Evolutionary conservation across 2,113 vertebrate species (phyloP).

Genomic region (Taurulus bubalis): DNA sequence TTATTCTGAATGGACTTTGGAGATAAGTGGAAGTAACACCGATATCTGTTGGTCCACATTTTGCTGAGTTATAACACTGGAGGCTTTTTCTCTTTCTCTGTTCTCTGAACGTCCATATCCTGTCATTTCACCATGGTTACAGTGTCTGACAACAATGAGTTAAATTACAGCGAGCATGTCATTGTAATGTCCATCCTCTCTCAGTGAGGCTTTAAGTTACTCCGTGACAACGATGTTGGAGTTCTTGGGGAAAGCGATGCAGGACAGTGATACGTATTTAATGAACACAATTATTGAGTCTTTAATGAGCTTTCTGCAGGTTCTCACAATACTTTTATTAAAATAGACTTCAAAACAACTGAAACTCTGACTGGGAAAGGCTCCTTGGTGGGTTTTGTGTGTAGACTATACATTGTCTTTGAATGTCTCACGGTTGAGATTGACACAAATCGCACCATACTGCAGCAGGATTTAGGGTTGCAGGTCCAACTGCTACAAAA

Average conservation of each 20-base stretch:
- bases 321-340: background rate
- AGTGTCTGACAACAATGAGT: background rate
- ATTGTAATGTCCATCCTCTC: background rate
- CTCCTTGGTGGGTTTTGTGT: background rate
- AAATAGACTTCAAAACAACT: background rate
- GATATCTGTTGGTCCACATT: background rate
- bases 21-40: background rate
- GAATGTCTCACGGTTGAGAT: background rate
- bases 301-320: background rate
- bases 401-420: background rate
- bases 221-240: background rate
- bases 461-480: background rate
- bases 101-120: background rate
- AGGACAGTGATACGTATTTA: background rate
- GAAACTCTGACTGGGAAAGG: background rate
- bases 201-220: background rate
- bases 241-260: background rate
- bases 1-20: background rate
- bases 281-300: background rate
- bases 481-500: background rate
- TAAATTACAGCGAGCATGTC: no score
- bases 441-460: background rate
- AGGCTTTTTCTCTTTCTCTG: background rate
- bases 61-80: background rate
- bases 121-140: background rate